Evolutionary conservation across 2,113 vertebrate genomes (phyloP), one percentile per base, ranked within the genome.

Genomic region (Melospiza melodia): DNA sequence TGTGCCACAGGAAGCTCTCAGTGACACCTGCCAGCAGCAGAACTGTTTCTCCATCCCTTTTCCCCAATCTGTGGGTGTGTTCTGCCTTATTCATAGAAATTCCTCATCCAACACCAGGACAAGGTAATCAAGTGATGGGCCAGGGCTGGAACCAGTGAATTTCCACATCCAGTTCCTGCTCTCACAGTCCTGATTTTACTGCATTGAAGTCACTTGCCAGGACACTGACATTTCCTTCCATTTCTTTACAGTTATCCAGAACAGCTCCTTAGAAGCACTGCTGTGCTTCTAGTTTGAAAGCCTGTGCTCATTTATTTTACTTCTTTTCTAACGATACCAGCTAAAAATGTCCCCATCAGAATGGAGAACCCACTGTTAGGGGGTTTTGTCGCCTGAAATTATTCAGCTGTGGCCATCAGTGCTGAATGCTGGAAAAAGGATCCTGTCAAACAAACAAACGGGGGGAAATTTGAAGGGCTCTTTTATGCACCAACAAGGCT

Each of bases 51-150:
- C 51, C 73, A 16, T 54, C 61, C 37, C 43, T 7, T 69, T 44
- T 35, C 0, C 30, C 48, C 22, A 0, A 11, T 5, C 14, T 18
- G 4, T 4, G 16, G 24, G 4, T 13, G 15, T 2, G 1, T 25
- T 24, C 39, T 51, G 41, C 46, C 22, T 41, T 30, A 18, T n/a
- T 48, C 33, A 57, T 0, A 15, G n/a, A 15, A 17, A 4, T 52
- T 21, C 24, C 55, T 55, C 31, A n/a, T 11, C 41, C 79, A 24
- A 33, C 25, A 61, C 30, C 27, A 27, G 30, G n/a, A 11, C 24
- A n/a, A 10, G 5, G 3, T 3, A 6, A 62, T 8, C 0, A 46
- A 90, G 66, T 5, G 8, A 65, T 18, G 41, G 27, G 25, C 16
- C 67, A 35, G 49, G 10, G 21, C 22, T 75, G 79, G 23, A 37